phyloP scores from a whole-genome alignment of 2,113 vertebrate species.

The Salminus brasiliensis region DNA sequence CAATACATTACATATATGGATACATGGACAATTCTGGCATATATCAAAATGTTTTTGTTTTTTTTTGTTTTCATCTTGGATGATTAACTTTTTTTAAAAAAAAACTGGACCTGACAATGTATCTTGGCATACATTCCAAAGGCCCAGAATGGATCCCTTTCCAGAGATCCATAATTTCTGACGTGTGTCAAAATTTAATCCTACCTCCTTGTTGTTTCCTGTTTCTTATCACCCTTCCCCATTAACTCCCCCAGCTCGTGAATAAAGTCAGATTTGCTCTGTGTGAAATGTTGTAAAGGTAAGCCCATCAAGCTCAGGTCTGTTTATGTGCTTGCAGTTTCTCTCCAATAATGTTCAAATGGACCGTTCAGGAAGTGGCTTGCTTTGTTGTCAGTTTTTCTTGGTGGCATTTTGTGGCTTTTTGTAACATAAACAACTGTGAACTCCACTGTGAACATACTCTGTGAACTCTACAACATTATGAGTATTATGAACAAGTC shows the following conservation, averaged over 20 bases:
- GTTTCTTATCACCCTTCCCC: conserved; percentile 39
- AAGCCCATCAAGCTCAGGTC: conserved; percentile 9
- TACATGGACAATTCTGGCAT: conserved; percentile 38
- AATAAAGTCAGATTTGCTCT: conserved; percentile 47
- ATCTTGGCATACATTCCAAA: conserved; percentile 10
- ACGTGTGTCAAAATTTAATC: conserved; percentile 35
- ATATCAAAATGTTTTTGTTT: conserved; percentile 26
- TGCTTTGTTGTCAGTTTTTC: background rate
- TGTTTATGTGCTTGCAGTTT: background rate
- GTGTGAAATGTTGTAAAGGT: conserved; percentile 47
- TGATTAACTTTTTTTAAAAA: conserved; percentile 29
- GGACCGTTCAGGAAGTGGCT: background rate
- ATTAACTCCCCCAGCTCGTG: conserved; percentile 26
- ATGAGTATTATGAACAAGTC: too few species aligned
- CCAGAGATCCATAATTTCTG: conserved; percentile 42
- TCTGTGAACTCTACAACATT: too few species aligned
- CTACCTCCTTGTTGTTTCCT: conserved; percentile 42
- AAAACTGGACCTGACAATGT: conserved; percentile 28
- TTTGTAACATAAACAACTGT: background rate
- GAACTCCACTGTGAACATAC: background rate
- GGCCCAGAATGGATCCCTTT: conserved; percentile 45
- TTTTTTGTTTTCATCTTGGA: conserved; percentile 13
- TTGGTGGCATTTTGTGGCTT: too few species aligned
- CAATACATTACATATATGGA: background rate
- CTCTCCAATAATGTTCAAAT: background rate